Base-by-base conservation (phyloP, 2,797 vertebrate genomes). In the Uromys caudimaculatus region DNA sequence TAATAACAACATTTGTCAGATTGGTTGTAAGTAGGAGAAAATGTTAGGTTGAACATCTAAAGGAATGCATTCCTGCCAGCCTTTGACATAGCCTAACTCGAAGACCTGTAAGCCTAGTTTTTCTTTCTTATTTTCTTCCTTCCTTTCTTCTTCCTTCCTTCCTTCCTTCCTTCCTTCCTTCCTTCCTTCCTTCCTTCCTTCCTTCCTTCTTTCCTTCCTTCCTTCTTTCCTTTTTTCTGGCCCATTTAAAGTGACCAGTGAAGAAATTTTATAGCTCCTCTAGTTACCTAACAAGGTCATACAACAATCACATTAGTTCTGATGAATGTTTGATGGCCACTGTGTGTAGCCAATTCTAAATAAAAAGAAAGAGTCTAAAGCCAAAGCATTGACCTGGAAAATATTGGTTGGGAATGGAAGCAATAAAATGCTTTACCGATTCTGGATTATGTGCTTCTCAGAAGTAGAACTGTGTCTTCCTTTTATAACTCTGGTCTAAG, bases 381-480 rank as follows among this genome's bases (percentile, higher is more conserved):
- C 44, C 69, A 81, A 93, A 7, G 1, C 4, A 73, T 4, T 24
- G 21, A 10, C 54, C 19, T 92, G 60, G 62, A 83, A 89, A 83
- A 77, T 62, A 93, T 14, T 81, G 81, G 82, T 50, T 90, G 69
- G 38, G 47, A 90, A 88, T 6, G 62, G 41, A 76, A 94, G 58
- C 21, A 38, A 44, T 50, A 60, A 87, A 90, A 52, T 35, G 38
- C 27, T 82, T 62, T 56, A 38, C 13, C 85, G 41, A n/a, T 73
- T 19, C 88, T 41, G 21, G 13, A 56, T 19, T 73, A 44, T 35
- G 76, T 73, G 62, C 5, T 19, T 32, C 6, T 94, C 38, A 71
- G 32, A 77, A 4, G 3, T 14, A 71, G 10, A 12, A 73, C 47
- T 21, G 0, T 71, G 11, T 94, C 38, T 90, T 90, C 54, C 41